A percentile compares a stretch with the other conserved stretches of the same genome.
Conservation (phyloP, 2,113 vertebrate genomes). For the human region DNA sequence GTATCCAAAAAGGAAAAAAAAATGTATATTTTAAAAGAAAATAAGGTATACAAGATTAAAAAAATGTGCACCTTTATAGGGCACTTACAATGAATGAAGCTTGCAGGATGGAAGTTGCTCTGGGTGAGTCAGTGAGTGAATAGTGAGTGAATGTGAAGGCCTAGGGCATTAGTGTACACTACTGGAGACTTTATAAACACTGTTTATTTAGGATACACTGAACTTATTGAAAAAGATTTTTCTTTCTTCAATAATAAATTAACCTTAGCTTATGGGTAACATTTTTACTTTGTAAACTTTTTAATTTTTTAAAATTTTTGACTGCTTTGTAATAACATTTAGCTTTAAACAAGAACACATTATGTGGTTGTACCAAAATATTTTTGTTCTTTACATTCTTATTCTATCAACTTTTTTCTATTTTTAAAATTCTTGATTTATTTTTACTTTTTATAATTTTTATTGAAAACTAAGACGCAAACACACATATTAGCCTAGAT, state of each 20-base stretch:
- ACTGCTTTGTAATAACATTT: neutral
- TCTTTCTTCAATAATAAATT: neutral
- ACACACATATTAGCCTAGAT: neutral
- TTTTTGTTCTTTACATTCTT: neutral
- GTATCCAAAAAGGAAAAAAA: neutral
- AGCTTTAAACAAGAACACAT: neutral
- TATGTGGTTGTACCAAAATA: neutral
- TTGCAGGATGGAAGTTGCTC: neutral
- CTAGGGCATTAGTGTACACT: neutral
- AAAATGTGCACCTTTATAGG: neutral
- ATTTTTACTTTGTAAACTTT: neutral
- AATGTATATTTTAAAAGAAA: neutral
- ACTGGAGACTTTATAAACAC: neutral
- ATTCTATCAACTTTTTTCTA: neutral
- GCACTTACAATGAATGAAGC: neutral
- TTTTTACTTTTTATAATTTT: neutral
- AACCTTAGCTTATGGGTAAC: neutral
- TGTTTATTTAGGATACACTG: neutral
- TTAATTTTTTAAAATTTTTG: neutral
- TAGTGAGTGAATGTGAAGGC: neutral
- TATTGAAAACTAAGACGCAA: neutral
- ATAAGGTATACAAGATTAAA: neutral
- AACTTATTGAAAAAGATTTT: neutral
- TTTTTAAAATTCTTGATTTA: neutral
- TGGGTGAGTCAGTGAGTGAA: neutral